Evolutionary conservation across 2,113 vertebrate genomes (phyloP).

Genomic region (Paradoxurus hermaphroditus): DNA sequence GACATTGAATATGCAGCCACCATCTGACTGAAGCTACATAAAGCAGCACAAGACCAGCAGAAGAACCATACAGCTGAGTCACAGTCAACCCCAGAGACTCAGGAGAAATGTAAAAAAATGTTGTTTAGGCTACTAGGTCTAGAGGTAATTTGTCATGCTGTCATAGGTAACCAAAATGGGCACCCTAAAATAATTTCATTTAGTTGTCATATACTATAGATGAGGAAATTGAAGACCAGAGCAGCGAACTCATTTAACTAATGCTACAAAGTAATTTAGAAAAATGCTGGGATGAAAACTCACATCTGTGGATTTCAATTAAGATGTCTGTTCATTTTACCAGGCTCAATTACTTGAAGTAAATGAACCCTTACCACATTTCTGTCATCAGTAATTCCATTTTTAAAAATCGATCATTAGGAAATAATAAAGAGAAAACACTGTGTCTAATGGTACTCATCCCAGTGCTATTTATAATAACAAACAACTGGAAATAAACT

Average conservation of each 20-base stretch:
- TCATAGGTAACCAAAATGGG: not conserved
- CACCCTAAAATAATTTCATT: not conserved
- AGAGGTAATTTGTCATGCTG: not conserved
- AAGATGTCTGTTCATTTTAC: not conserved
- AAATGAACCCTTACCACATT: not conserved
- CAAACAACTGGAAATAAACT: not conserved
- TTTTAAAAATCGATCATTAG: not conserved
- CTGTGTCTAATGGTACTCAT: not conserved
- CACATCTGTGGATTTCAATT: not conserved
- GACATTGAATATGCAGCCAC: not conserved
- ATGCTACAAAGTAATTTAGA: not conserved
- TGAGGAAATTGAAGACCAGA: not conserved
- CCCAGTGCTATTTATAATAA: not conserved
- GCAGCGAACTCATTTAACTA: not conserved
- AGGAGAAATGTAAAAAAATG: not conserved
- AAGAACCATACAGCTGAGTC: not conserved
- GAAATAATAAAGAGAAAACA: not conserved
- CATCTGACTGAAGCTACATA: not conserved
- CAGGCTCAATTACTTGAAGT: not conserved
- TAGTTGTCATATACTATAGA: not conserved
- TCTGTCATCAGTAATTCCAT: not conserved
- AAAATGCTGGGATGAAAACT: not conserved
- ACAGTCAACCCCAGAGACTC: not conserved
- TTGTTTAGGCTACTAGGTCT: not conserved
- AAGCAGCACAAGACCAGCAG: not conserved